phyloP scores from a whole-genome alignment of 30 jellyfish, hydroid and myxozoan species.

The Aurelia sp. region DNA sequence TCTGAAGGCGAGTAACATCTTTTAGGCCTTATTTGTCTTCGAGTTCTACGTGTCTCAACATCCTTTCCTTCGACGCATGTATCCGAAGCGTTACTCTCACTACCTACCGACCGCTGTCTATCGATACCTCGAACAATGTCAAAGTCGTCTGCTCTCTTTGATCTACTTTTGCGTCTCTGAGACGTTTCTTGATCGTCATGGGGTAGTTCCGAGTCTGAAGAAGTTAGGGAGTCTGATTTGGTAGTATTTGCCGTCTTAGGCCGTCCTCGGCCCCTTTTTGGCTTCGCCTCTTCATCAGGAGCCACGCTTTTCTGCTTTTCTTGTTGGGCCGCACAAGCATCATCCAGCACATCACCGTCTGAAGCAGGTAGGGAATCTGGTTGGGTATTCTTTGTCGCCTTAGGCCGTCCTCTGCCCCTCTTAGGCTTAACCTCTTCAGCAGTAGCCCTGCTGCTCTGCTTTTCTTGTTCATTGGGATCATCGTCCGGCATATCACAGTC shows the following conservation, averaged over 20 bases:
- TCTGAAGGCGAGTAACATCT: constrained; percentile 87
- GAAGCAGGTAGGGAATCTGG: constrained; percentile 32
- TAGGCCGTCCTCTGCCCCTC: constrained; percentile 68
- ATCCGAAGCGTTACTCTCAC: constrained; percentile 71
- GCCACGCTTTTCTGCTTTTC: too few species aligned
- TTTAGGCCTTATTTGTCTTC: constrained; percentile 72
- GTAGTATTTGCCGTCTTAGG: constrained; percentile 9
- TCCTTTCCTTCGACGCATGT: constrained; percentile 37
- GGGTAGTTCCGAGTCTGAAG: constrained; percentile 26
- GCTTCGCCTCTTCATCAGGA: too few species aligned
- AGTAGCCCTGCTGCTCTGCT: too few species aligned
- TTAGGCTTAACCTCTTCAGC: constrained; percentile 25
- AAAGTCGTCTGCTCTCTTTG: constrained; percentile 11
- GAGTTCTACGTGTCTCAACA: constrained; percentile 45
- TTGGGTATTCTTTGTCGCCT: constrained; percentile 10
- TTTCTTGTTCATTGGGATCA: too few species aligned
- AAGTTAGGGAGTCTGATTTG: constrained; percentile 17
- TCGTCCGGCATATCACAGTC: too few species aligned
- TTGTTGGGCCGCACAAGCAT: too few species aligned
- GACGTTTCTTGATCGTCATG: background rate
- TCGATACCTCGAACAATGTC: background rate
- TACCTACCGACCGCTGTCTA: constrained; percentile 47
- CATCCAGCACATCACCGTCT: constrained; percentile 8
- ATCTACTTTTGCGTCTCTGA: background rate
- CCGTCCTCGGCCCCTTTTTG: too few species aligned